A percentile compares a stretch with the other conserved stretches of the same genome.
Conservation (phyloP, 1,140 invertebrate species). For the Caenorhabditis tropicalis region DNA sequence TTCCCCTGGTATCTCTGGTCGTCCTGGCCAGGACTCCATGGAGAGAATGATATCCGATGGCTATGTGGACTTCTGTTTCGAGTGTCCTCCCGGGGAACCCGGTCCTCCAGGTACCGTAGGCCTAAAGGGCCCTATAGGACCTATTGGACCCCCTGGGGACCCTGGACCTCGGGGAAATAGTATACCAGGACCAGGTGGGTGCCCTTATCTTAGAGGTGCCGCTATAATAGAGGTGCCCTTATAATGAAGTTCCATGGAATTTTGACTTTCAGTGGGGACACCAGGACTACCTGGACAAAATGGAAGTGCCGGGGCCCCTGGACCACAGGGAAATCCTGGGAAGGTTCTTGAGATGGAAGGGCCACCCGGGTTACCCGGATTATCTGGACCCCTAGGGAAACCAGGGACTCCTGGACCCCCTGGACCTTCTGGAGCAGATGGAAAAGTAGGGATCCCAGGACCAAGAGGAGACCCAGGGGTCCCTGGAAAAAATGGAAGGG, state of each 20-base stretch:
- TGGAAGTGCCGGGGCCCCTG: not conserved
- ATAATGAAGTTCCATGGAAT: not conserved
- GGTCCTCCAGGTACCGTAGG: slow-evolving; percentile 48
- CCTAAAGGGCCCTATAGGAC: not conserved
- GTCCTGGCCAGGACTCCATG: not conserved
- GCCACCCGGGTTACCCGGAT: not conserved
- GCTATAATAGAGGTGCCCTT: too few relatives aligned
- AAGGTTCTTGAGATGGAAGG: not conserved
- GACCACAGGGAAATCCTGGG: not conserved
- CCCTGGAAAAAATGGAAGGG: slow-evolving; percentile 52
- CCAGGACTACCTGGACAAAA: slow-evolving; percentile 50
- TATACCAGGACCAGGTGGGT: not conserved
- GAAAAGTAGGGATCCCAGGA: slow-evolving; percentile 14
- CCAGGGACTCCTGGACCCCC: slow-evolving; percentile 52
- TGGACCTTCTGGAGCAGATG: slow-evolving; percentile 51
- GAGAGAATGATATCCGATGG: not conserved
- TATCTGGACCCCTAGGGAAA: not conserved
- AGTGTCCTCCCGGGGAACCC: slow-evolving; percentile 44
- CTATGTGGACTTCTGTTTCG: not conserved
- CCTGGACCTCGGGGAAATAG: not conserved
- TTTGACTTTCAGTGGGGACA: not conserved
- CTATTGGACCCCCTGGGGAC: not conserved
- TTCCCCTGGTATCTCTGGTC: not conserved
- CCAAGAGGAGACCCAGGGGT: slow-evolving; percentile 45
- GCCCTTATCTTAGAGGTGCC: too few relatives aligned